These are phyloP conservation scores for Atta colombica DNA, from an alignment of 1,140 invertebrate species.

Conservation along the genomic window DNA sequence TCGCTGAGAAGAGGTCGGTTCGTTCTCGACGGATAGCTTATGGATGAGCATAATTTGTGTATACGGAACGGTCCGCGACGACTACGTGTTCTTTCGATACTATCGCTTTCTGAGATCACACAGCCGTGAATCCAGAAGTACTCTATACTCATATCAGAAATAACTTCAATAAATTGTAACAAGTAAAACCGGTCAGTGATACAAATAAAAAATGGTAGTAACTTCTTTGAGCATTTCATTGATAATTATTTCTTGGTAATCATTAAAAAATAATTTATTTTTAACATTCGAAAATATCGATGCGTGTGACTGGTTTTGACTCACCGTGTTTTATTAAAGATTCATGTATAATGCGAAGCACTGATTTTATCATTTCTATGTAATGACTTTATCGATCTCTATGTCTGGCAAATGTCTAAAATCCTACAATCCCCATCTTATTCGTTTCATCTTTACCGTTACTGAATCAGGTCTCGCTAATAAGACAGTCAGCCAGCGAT, in stretches of 20 bases:
- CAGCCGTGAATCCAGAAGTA: not conserved
- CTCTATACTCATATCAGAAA: not conserved
- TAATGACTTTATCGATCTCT: slow-evolving; percentile 54
- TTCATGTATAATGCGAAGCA: not conserved
- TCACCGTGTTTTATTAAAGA: not conserved
- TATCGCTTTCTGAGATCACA: slow-evolving; percentile 28
- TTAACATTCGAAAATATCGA: not conserved
- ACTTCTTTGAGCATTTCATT: not conserved
- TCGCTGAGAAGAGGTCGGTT: slow-evolving; percentile 8
- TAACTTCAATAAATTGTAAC: slow-evolving; percentile 22
- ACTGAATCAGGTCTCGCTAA: slow-evolving; percentile 45
- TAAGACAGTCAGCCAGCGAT: slow-evolving; percentile 49
- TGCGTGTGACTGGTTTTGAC: not conserved
- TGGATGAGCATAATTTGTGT: slow-evolving; percentile 51
- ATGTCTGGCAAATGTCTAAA: slow-evolving; percentile 33
- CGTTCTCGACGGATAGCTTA: slow-evolving; percentile 49
- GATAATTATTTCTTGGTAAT: slow-evolving; percentile 7
- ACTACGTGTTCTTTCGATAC: slow-evolving; percentile 15
- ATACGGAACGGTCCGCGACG: slow-evolving; percentile 1
- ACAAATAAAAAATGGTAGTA: not conserved
- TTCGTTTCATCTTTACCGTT: not conserved
- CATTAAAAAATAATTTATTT: not conserved
- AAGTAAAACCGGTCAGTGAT: not conserved
- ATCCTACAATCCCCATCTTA: not conserved
- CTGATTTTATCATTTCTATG: slow-evolving; percentile 7